phyloP scores from a whole-genome alignment of 1,140 invertebrate species.

The Tetraneura akinire region DNA sequence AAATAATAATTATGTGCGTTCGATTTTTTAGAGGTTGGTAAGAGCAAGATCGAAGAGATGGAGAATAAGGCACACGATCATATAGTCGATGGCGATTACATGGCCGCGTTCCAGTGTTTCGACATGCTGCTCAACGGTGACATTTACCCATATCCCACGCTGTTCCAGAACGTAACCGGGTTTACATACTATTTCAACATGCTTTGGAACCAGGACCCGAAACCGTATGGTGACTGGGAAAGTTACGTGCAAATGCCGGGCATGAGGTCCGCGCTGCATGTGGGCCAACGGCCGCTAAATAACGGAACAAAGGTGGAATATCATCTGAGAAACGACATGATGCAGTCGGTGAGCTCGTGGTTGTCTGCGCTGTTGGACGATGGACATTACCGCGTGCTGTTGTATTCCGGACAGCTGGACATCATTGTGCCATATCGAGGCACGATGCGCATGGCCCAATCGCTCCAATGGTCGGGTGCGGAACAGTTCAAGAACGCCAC shows the following conservation, averaged over 20 bases:
- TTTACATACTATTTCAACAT: conserved; percentile 81
- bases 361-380: conserved; percentile 68
- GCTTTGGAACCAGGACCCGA: conserved; percentile 59
- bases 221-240: conserved; percentile 58
- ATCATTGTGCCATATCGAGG: conserved; percentile 80
- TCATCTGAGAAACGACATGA: conserved; percentile 75
- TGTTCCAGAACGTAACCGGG: conserved; percentile 78
- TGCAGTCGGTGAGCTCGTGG: conserved; percentile 78
- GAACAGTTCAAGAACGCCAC: conserved; percentile 67
- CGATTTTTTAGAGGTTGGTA: background rate
- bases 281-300: conserved; percentile 68
- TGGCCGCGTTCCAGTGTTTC: conserved; percentile 45
- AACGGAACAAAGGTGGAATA: conserved; percentile 66
- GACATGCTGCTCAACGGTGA: conserved; percentile 29
- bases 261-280: conserved; percentile 70
- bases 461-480: conserved; percentile 69
- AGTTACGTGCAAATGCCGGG: conserved; percentile 57
- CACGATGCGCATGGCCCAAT: conserved; percentile 68
- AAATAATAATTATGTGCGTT: too few relatives aligned
- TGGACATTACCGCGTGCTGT: conserved; percentile 67
- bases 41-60: background rate
- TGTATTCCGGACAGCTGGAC: conserved; percentile 78
- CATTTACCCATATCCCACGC: conserved; percentile 34
- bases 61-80: background rate
- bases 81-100: conserved; percentile 53